phyloP scores from a whole-genome alignment of 2,113 vertebrate genomes.

The Strigops habroptila region DNA sequence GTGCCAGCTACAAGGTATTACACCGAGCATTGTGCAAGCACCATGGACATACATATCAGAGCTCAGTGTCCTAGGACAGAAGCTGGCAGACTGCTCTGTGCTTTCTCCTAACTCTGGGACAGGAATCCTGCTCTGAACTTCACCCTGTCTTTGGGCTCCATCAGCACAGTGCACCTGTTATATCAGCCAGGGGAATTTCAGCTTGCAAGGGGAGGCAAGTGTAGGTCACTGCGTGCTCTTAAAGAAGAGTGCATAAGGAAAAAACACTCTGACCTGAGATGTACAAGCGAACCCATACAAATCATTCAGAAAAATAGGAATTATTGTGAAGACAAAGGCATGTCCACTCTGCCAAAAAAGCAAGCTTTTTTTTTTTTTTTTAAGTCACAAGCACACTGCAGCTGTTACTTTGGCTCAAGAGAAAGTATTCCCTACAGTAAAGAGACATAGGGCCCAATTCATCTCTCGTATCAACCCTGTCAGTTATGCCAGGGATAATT shows the following conservation, averaged over 20 bases:
- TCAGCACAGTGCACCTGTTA: constrained; percentile 22
- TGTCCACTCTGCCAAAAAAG: not conserved
- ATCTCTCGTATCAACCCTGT: constrained; percentile 29
- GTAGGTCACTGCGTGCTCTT: not conserved
- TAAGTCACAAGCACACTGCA: constrained; percentile 22
- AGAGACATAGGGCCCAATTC: constrained; percentile 40
- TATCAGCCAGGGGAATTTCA: not conserved
- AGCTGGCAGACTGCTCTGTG: not conserved
- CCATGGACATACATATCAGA: not conserved
- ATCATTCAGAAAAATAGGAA: not conserved
- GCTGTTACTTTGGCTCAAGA: constrained; percentile 54
- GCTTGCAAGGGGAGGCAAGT: not conserved
- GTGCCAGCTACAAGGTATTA: not conserved
- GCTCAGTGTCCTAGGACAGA: not conserved
- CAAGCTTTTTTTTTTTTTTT: not conserved
- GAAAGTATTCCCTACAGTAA: constrained; percentile 24
- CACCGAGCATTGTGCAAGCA: not conserved
- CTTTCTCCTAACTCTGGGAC: not conserved
- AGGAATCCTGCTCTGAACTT: not conserved
- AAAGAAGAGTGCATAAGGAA: not conserved
- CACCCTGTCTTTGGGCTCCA: not conserved
- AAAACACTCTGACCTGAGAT: not conserved
- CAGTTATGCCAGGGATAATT: constrained; percentile 34
- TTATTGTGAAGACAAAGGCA: not conserved
- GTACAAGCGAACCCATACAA: not conserved